A percentile compares a stretch with the other conserved stretches of the same genome.
Evolutionary conservation across 2,113 vertebrate species (phyloP).

Genomic region (Peromyscus maniculatus): DNA sequence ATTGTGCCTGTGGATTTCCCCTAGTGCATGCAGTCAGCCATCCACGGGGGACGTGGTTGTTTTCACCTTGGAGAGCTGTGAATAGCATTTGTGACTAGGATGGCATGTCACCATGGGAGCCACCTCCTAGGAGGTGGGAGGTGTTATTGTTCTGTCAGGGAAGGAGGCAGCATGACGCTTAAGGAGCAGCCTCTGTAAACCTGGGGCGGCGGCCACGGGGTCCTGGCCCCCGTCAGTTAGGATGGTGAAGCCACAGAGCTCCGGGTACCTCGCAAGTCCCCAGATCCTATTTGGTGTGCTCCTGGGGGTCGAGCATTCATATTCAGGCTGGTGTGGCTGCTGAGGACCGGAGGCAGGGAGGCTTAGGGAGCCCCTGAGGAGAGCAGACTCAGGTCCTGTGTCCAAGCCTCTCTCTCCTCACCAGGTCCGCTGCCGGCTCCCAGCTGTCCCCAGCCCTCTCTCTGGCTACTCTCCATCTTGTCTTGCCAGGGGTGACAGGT

Average conservation of each 20-base stretch:
- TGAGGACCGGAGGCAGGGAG: background rate
- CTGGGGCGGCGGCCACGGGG: accelerated
- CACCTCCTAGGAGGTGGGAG: background rate
- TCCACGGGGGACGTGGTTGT: background rate
- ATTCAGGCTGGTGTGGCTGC: background rate
- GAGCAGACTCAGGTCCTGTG: background rate
- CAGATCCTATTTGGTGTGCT: background rate
- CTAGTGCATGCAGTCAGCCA: background rate
- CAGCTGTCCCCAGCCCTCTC: accelerated
- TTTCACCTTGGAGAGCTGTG: background rate
- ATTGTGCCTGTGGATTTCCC: background rate
- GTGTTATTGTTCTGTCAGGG: too few relatives aligned
- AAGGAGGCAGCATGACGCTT: background rate
- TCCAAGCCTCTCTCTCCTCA: background rate
- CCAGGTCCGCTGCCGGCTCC: accelerated
- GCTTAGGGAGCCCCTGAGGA: background rate
- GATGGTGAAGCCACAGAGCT: background rate
- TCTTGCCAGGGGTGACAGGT: background rate
- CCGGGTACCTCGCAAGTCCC: background rate
- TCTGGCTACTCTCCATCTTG: background rate
- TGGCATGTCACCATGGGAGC: background rate
- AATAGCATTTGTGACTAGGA: background rate
- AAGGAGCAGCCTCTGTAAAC: background rate
- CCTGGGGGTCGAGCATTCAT: background rate
- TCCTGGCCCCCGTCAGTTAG: background rate